Evolutionary conservation across 1,140 invertebrate genomes (phyloP), one percentile per base, ranked within the genome.

Genomic region (Telenomus remus): DNA sequence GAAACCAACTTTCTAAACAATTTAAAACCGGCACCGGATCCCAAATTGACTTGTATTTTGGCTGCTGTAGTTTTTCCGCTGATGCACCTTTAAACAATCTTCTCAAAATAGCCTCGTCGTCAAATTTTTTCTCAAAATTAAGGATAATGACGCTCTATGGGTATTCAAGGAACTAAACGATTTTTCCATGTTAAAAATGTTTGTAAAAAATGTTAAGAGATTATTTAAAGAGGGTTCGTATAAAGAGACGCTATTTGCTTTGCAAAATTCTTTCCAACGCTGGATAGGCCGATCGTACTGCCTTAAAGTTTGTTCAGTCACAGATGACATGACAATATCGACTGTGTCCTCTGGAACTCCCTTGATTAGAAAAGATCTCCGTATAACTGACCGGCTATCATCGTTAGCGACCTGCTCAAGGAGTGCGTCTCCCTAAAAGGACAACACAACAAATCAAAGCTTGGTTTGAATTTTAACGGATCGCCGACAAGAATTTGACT

Each of bases 331-430:
- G n/a, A 74, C 35, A 33, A 72, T 13, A 12, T 63, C 53, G 1
- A 39, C 2, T 39, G n/a, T 4, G 43, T 39, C 37, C 8, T 56
- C 34, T 34, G 74, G 61, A 11, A 74, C 19, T 19, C 59, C 55
- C 47, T 69, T 71, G 35, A 6, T 68, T 39, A 71, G 0, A 3
- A 74, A 79, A 0, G 60, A 76, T 71, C 76, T 6, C 69, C 56
- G 43, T 70, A 81, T 73, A 81, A 76, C 12, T 47, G 8, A 33
- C 55, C 71, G 61, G 51, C 76, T 39, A 50, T 76, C 74, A 81
- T 61, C 56, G 80, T 72, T 76, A 80, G 70, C n/a, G 73, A 16
- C 13, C n/a, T 48, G 15, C 47, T 56, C 42, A 81, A 47, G 8
- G 69, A 73, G 47, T 80, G 75, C 56, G 43, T 4, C 14, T 55